Base-by-base conservation (phyloP, 2,113 vertebrate genomes). In the Gyps fulvus region DNA sequence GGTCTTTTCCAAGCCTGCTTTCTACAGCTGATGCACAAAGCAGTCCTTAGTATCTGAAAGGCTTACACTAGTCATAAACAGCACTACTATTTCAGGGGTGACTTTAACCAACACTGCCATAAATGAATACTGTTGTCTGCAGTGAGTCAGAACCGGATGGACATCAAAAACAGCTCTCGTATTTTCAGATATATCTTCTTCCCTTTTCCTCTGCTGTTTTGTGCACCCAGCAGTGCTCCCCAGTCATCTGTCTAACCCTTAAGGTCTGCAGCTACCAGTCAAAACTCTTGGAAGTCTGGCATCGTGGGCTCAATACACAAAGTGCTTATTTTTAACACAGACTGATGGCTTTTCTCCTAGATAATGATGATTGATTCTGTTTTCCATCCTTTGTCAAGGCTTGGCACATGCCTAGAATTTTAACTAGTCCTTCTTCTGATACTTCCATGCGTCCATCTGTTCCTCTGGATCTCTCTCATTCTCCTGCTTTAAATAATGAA, bases 311-410 rank as follows among this genome's bases (percentile, higher is more conserved):
- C 80, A 58, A 88, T 78, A 73, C 63, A 82, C 63, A 63, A 57
- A 95, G 74, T 62, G 76, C 63, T 94, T 85, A 84, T 96, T 97
- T 98, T 96, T 95, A 97, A 93, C 89, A 47, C 43, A 80, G 89
- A 95, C 83, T 80, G 96, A 95, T 96, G 80, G 70, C 74, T 87
- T 85, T 92, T 96, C 95, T 96, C 77, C 87, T 38, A 50, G 87
- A 93, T 95, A 96, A 95, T 90, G 80, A 95, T 89, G 95, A 95
- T 94, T 95, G 96, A 96, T 96, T 97, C 94, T 95, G 93, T 97
- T 97, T 97, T 95, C 96, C 74, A 80, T 94, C 96, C 83, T 83
- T 96, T 95, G 91, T 96, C 97, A 95, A 95, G 78, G 94, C 87
- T 96, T 50, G 10, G 89, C 55, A 70, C 91, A 70, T 82, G 95